These are phyloP conservation scores for Odobenus rosmarus DNA, from an alignment of 2,113 vertebrate genomes.

Conservation along the genomic window DNA sequence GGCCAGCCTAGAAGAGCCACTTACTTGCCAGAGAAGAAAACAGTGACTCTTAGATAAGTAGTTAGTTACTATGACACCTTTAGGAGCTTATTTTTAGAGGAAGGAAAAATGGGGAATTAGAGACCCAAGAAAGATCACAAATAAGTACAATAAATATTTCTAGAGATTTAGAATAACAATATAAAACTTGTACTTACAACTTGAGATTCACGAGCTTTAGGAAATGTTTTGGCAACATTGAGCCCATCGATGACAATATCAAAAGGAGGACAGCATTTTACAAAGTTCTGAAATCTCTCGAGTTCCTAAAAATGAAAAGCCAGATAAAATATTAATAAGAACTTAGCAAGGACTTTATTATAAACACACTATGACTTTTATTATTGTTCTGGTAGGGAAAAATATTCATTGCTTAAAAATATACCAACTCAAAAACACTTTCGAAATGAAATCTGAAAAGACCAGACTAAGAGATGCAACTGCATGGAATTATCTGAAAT, in stretches of 20 bases:
- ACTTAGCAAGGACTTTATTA: slow-evolving; percentile 49
- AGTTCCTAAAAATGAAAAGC: slow-evolving; percentile 89
- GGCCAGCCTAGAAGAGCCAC: background rate
- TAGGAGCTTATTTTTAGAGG: slow-evolving; percentile 37
- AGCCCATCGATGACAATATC: slow-evolving; percentile 96
- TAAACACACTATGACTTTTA: slow-evolving; percentile 46
- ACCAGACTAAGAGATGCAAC: background rate
- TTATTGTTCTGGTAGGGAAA: slow-evolving; percentile 8
- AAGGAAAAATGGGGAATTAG: background rate
- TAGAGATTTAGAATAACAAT: slow-evolving; percentile 52
- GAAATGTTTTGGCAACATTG: slow-evolving; percentile 90
- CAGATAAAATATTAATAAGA: slow-evolving; percentile 18
- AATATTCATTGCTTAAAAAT: slow-evolving; percentile 18
- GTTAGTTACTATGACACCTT: background rate
- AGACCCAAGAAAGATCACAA: slow-evolving; percentile 35
- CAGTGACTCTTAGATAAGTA: background rate
- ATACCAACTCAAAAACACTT: background rate
- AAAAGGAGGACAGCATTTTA: slow-evolving; percentile 89
- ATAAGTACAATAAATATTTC: background rate
- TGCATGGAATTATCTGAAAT: background rate
- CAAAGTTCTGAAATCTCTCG: slow-evolving; percentile 91
- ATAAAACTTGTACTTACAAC: slow-evolving; percentile 88
- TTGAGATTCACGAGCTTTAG: slow-evolving; percentile 85
- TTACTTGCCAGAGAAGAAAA: slow-evolving; percentile 3
- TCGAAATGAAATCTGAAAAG: slow-evolving; percentile 46